Conservation (phyloP, 2,113 vertebrate genomes). For the Sylvilagus bachmani region DNA sequence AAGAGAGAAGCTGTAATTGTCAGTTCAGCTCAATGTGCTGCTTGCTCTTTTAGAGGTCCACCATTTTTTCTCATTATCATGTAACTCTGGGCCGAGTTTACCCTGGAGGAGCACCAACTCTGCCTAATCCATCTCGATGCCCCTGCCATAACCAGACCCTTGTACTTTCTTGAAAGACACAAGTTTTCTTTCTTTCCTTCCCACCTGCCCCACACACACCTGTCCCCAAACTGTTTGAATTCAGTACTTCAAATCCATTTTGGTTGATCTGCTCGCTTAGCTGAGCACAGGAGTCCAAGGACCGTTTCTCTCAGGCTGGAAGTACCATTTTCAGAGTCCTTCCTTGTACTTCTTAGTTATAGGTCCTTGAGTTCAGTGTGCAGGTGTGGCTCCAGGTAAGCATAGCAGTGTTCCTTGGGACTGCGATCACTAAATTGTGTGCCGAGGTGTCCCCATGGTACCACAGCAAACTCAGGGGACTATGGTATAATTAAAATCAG, state of each 20-base stretch:
- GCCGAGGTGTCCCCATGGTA: neutral
- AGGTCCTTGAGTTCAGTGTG: neutral
- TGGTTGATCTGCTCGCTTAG: neutral
- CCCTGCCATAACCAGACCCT: neutral
- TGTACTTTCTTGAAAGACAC: slow-evolving; percentile 3
- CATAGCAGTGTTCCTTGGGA: neutral
- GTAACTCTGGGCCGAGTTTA: neutral
- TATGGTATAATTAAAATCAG: neutral
- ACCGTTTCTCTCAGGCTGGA: neutral
- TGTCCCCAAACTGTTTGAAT: neutral
- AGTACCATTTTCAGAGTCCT: slow-evolving; percentile 5
- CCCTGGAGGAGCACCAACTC: neutral
- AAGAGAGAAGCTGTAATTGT: neutral
- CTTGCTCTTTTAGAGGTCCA: neutral
- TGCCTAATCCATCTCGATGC: neutral
- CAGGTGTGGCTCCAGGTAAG: neutral
- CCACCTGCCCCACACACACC: neutral
- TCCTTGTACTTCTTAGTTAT: neutral
- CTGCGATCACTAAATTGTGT: neutral
- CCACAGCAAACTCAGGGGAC: neutral
- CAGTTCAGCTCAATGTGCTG: neutral
- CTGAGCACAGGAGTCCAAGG: neutral
- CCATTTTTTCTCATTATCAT: neutral
- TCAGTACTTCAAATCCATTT: neutral
- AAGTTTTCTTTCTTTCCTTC: neutral